phyloP scores from a whole-genome alignment of 2,113 vertebrate genomes.

The Paracyprichromis sp. region DNA sequence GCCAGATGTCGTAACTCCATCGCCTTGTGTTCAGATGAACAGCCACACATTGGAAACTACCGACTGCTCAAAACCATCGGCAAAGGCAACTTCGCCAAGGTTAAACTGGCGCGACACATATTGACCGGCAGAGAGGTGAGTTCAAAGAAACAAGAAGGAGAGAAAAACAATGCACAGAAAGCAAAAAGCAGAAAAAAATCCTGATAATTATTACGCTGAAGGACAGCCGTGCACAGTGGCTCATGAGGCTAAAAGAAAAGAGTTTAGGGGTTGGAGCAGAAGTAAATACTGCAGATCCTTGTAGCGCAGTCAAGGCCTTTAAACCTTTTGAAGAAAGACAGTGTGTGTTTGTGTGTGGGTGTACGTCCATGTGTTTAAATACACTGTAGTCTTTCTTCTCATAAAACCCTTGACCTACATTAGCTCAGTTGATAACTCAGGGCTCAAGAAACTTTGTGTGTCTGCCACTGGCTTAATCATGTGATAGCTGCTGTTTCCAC shows the following conservation, averaged over 20 bases:
- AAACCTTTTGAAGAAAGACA: neutral
- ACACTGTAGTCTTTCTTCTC: slow-evolving; percentile 1
- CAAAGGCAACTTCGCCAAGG: slow-evolving; percentile 93
- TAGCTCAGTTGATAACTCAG: neutral
- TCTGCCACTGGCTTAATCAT: slow-evolving; percentile 4
- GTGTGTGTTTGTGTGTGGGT: neutral
- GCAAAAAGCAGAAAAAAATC: neutral
- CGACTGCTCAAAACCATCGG: slow-evolving; percentile 88
- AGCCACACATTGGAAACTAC: slow-evolving; percentile 90
- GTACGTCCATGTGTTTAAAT: neutral
- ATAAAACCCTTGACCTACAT: slow-evolving; percentile 37
- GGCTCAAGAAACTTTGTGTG: neutral
- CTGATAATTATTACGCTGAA: neutral
- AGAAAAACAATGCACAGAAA: neutral
- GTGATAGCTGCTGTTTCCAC: neutral
- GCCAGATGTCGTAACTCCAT: slow-evolving; percentile 90
- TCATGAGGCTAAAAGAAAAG: neutral
- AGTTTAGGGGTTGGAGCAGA: neutral
- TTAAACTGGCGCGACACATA: slow-evolving; percentile 88
- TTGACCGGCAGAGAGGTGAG: slow-evolving; percentile 85
- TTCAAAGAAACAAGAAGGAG: neutral
- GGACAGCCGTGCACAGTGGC: neutral
- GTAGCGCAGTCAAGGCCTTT: neutral
- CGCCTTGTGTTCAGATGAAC: slow-evolving; percentile 84
- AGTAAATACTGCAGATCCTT: neutral